Base-by-base conservation (phyloP, 2,797 vertebrate genomes). In the Huso huso region DNA sequence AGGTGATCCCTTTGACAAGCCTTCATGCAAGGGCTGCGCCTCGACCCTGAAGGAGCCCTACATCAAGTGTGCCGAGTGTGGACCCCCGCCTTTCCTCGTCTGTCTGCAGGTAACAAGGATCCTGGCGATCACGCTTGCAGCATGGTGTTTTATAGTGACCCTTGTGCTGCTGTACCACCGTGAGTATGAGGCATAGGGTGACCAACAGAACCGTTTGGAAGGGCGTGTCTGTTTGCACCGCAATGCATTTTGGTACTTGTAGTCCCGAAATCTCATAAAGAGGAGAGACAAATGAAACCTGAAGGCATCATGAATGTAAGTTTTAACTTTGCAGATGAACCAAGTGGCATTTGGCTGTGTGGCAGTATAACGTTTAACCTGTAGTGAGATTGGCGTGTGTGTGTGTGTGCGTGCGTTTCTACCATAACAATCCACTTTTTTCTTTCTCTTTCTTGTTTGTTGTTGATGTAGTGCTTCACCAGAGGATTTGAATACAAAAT, bases 401-500 rank as follows among this genome's bases (percentile, higher is more conserved):
- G 37, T 37, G 12, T 53, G 11, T 53, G 52, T 1, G 9, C 11
- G 12, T 9, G 52, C 12, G 1, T 58, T 58, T 58, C 55, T 7
- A 58, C 2, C 2, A 3, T 58, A 58, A n/a, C 55, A 58, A 11
- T 11, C 0, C 12, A 15, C 3, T 58, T n/a, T n/a, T 67, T 57
- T 18, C 1, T 18, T 15, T 62, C 18, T 58, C 11, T 73, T 62
- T 37, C 23, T 49, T 37, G n/a, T 12, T 66, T 64, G 77, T 77
- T 72, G 75, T 65, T 78, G 76, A 80, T 77, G 8, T 84, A 99
- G 97, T 99, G 97, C 84, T 99, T 98, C 81, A 96, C 96, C 49
- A 84, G 87, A 83, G 95, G 97, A 72, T 98, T 95, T 84, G 96
- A 99, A 67, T 94, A 96, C 77, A 99, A 96, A 89, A 98, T 95